Percentiles rank a stretch among this genome's conserved stretches.
Conservation (phyloP, 2,888 invertebrate genomes). For the Hypselothyrea guttata region DNA sequence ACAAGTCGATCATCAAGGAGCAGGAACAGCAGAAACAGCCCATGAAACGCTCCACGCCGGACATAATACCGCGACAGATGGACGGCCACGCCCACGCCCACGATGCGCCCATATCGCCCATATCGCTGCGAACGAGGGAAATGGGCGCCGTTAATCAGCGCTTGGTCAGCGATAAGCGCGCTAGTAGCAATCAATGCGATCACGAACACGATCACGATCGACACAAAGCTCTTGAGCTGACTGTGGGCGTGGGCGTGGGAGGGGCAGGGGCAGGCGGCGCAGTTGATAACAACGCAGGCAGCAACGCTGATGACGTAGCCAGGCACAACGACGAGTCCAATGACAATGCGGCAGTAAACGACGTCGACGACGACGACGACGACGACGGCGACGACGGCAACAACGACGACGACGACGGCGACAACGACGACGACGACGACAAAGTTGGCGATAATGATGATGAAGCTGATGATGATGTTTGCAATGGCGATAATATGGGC, state of each 20-base stretch:
- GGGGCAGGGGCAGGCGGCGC: too few relatives aligned
- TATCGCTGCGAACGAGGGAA: constrained; percentile 64
- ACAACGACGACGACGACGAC: constrained; percentile 21
- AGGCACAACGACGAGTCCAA: constrained; percentile 24
- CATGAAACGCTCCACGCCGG: constrained; percentile 71
- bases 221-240: constrained; percentile 20
- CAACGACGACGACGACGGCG: constrained; percentile 13
- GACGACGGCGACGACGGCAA: constrained; percentile 26
- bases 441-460: constrained; percentile 26
- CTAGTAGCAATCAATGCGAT: constrained; percentile 13
- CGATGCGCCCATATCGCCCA: constrained; percentile 80
- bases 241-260: too few relatives aligned
- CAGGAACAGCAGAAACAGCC: constrained; percentile 77
- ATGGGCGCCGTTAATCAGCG: constrained; percentile 33
- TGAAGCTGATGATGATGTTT: constrained; percentile 23
- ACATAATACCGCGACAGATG: constrained; percentile 81
- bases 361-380: constrained; percentile 14
- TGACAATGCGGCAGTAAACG: constrained; percentile 11
- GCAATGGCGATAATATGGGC: constrained; percentile 63
- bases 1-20: constrained; percentile 86
- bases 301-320: constrained; percentile 18
- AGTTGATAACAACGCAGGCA: constrained; percentile 21
- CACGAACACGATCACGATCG: constrained; percentile 25
- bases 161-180: constrained; percentile 47
- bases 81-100: constrained; percentile 26